These are phyloP conservation scores for Dryococelus australis DNA, from an alignment of 2,888 invertebrate species.

Conservation along the genomic window DNA sequence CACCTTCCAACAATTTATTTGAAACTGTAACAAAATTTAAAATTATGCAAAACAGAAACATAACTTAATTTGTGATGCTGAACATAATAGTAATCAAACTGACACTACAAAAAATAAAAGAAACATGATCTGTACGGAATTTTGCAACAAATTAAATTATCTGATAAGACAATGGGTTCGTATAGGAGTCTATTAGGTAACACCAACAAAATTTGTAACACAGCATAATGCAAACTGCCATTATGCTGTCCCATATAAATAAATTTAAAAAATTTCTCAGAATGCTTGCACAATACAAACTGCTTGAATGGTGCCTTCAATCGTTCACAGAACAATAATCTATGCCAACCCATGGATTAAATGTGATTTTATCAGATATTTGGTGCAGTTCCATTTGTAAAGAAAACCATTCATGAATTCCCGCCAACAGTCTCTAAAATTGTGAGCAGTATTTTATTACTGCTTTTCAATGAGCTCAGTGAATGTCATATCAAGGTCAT, in stretches of 20 bases:
- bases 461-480: slow-evolving; percentile 69
- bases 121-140: slow-evolving; percentile 38
- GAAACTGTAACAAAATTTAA: not conserved
- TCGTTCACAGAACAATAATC: not conserved
- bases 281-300: not conserved
- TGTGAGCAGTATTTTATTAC: slow-evolving; percentile 3
- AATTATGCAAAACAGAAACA: not conserved
- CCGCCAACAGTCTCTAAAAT: not conserved
- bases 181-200: not conserved
- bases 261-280: not conserved
- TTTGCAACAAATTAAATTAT: not conserved
- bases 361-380: not conserved
- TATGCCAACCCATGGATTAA: not conserved
- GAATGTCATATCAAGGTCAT: slow-evolving; percentile 78
- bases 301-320: not conserved
- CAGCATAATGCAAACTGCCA: too few relatives aligned
- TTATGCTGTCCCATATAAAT: not conserved
- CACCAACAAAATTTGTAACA: not conserved
- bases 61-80: not conserved
- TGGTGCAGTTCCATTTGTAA: not conserved
- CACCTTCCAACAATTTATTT: slow-evolving; percentile 16
- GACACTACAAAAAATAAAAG: slow-evolving; percentile 34
- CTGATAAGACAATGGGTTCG: not conserved
- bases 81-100: slow-evolving; percentile 26
- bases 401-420: not conserved